Percentiles rank a stretch among this genome's conserved stretches.
Conservation (phyloP, 2,113 vertebrate species). For the Leptodactylus fuscus region DNA sequence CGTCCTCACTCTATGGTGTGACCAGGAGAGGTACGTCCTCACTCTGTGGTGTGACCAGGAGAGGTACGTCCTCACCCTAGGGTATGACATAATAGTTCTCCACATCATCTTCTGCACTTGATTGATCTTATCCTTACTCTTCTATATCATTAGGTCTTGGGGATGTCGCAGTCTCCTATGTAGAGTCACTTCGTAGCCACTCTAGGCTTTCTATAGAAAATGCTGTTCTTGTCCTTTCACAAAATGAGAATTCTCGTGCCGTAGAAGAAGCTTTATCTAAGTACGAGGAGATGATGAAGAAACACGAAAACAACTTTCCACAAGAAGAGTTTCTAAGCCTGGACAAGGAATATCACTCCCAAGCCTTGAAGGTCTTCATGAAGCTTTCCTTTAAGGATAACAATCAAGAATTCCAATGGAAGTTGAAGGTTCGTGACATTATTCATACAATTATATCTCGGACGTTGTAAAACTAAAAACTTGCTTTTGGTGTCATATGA, state of each 20-base stretch:
- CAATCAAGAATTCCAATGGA: conserved; percentile 32
- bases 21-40: conserved; percentile 57
- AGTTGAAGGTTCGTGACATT: conserved; percentile 65
- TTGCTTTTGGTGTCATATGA: no score
- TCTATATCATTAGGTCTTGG: neutral
- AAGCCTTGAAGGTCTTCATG: conserved; percentile 67
- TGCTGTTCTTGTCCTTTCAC: neutral
- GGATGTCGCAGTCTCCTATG: neutral
- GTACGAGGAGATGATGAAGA: neutral
- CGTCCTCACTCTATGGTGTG: no score
- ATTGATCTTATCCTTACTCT: neutral
- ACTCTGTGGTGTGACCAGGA: neutral
- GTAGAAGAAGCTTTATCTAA: conserved; percentile 17
- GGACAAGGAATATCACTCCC: conserved; percentile 60
- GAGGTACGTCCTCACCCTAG: no score
- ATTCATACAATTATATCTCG: no score
- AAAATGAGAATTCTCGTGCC: conserved; percentile 23
- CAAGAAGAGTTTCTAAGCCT: conserved; percentile 60
- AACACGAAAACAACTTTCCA: neutral
- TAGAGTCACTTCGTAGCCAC: neutral
- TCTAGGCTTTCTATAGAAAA: conserved; percentile 22
- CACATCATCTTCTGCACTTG: neutral
- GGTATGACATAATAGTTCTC: neutral
- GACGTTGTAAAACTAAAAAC: no score
- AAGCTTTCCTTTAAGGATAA: conserved; percentile 67